phyloP scores from a whole-genome alignment of 1,140 invertebrate genomes.

The Trichogramma pretiosum region DNA sequence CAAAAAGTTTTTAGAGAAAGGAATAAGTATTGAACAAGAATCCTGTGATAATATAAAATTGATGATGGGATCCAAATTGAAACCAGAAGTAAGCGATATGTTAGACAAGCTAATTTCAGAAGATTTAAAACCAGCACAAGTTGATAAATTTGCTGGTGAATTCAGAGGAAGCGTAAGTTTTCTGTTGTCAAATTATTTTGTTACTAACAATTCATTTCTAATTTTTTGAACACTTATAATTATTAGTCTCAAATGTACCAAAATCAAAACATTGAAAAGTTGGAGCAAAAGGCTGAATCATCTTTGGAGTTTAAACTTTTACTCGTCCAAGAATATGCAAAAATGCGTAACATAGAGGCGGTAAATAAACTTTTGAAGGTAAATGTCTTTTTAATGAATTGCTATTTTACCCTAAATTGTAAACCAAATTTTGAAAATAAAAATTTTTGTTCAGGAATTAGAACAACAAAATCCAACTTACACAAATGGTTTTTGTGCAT shows the following conservation, averaged over 20 bases:
- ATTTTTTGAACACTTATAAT: too few species aligned
- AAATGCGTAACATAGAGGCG: neutral
- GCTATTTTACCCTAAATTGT: neutral
- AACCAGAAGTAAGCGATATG: slow-evolving; percentile 45
- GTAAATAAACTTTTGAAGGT: neutral
- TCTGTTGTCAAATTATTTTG: too few species aligned
- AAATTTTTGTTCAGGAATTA: slow-evolving; percentile 3
- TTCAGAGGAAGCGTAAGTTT: too few species aligned
- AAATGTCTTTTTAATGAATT: slow-evolving; percentile 2
- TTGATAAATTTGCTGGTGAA: too few species aligned
- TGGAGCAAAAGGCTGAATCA: neutral
- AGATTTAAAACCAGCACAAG: slow-evolving; percentile 27
- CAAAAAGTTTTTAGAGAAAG: neutral
- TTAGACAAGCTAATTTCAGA: slow-evolving; percentile 18
- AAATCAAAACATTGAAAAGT: neutral
- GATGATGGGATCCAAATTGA: slow-evolving; percentile 53
- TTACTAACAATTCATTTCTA: too few species aligned
- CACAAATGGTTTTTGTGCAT: slow-evolving; percentile 34
- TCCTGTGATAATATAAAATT: slow-evolving; percentile 54
- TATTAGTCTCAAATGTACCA: neutral
- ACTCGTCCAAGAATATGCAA: neutral
- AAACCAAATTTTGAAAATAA: neutral
- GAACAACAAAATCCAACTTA: neutral
- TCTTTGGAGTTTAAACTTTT: neutral
- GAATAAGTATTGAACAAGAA: slow-evolving; percentile 20